These are phyloP conservation scores for Arizona elegans DNA, from an alignment of 2,113 vertebrate species.

Conservation along the genomic window DNA sequence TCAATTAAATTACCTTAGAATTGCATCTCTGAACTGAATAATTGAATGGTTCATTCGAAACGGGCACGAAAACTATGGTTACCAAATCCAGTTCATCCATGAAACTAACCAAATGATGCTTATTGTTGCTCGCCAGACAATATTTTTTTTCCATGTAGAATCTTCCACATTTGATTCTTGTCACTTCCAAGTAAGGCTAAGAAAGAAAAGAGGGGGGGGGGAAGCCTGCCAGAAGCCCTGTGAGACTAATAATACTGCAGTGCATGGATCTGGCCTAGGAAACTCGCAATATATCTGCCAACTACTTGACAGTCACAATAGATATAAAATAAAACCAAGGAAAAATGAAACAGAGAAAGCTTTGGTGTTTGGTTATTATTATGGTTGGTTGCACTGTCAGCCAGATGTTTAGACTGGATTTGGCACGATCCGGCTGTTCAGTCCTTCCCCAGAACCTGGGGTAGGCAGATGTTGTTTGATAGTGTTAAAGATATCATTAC, in stretches of 20 bases:
- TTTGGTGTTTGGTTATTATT: neutral
- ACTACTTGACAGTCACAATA: neutral
- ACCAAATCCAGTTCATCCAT: neutral
- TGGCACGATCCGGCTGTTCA: neutral
- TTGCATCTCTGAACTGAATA: neutral
- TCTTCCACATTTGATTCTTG: neutral
- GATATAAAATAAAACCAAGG: neutral
- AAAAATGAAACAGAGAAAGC: neutral
- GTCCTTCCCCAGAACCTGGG: neutral
- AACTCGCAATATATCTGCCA: neutral
- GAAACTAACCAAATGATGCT: neutral
- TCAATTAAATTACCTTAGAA: neutral
- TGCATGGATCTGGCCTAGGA: neutral
- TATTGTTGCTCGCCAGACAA: neutral
- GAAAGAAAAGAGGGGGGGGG: rapidly evolving
- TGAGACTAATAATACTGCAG: neutral
- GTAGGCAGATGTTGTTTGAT: neutral
- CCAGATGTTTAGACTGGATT: neutral
- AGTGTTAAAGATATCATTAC: neutral
- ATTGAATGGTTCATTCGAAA: neutral
- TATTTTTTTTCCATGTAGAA: neutral
- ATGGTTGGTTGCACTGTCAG: neutral
- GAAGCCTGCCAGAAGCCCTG: neutral
- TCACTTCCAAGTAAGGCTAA: neutral
- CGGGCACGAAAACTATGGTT: neutral